Percentiles rank a stretch among this genome's conserved stretches.
These are phyloP conservation scores for Gymnosoma rotundatum DNA, from an alignment of 2,888 invertebrate genomes.

Conservation along the genomic window DNA sequence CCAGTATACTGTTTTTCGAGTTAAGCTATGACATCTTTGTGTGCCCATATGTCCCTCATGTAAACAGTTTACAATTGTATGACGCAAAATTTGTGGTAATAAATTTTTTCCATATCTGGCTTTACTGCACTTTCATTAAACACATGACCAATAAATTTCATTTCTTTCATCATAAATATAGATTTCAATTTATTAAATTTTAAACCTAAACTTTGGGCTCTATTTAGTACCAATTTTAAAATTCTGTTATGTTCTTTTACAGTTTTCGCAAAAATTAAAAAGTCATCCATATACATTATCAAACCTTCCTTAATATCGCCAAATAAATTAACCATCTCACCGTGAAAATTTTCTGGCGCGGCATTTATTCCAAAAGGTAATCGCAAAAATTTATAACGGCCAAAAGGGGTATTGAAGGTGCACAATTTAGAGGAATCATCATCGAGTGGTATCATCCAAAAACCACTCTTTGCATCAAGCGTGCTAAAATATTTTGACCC, in stretches of 20 bases:
- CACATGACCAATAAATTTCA: conserved; percentile 25
- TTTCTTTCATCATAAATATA: conserved; percentile 8
- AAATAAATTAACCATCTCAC: conserved; percentile 49
- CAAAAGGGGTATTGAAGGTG: conserved; percentile 71
- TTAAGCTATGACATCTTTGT: conserved; percentile 44
- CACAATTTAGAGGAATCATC: conserved; percentile 70
- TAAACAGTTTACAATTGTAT: conserved; percentile 22
- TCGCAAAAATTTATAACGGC: conserved; percentile 64
- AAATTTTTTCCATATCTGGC: conserved; percentile 16
- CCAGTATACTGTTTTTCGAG: conserved; percentile 60
- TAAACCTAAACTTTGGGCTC: conserved; percentile 7
- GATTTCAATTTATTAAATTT: conserved; percentile 26
- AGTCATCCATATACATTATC: neutral
- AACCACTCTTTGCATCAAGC: conserved; percentile 50
- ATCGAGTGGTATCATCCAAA: conserved; percentile 70
- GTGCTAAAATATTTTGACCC: no score
- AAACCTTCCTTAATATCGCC: conserved; percentile 25
- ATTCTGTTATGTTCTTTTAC: no score
- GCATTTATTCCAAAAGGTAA: conserved; percentile 62
- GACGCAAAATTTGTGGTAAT: conserved; percentile 48
- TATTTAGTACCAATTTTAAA: neutral
- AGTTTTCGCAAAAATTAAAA: neutral
- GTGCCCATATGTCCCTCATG: conserved; percentile 36
- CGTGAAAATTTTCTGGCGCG: conserved; percentile 55
- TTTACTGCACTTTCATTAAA: conserved; percentile 13